Evolutionary conservation across 2,888 invertebrate species (phyloP), one percentile per base, ranked within the genome.

Genomic region (Mythimna albipuncta): DNA sequence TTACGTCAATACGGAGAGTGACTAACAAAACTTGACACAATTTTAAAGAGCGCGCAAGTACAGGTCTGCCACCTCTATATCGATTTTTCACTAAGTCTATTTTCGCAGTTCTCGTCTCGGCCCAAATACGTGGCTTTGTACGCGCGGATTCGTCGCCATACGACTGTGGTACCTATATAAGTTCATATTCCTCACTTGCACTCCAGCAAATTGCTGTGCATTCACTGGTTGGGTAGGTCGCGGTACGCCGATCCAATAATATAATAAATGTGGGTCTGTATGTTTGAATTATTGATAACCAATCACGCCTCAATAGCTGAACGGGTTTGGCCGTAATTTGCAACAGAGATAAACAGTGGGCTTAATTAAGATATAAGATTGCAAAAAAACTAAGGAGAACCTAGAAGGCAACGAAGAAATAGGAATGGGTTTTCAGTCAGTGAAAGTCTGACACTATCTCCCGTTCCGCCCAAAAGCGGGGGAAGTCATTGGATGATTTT

Each of bases 31-130:
- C 90, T 93, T 92, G 92, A 92, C 91, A 93, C 92, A 90, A 90
- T 91, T 93, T 93, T 90, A 89, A 93, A 91, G 91, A 89, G 87
- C 82, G 84, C 82, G 78, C 85, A 87, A 88, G 87, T 84, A 87
- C 85, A 77, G 67, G 72, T 80, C 81, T 84, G 83, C 85, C 89
- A 88, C 90, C 89, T 89, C 83, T 75, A 75, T 90, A 94, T 93
- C 91, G 94, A 94, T 94, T 93, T 94, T 93, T 85, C 88, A 84
- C 87, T 89, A 91, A 92, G 91, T 91, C 91, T 93, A 92, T 94
- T 92, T 92, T 90, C 90, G 92, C 89, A 89, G 89, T 86, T 81
- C 84, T 87, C 86, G 79, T 85, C 89, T 89, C 86, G 91, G 85
- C 87, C 89, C 90, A 89, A 93, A 93, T 91, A 88, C 90, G 89